These are phyloP conservation scores for Elmis aenea DNA, from an alignment of 2,888 invertebrate species.

Conservation along the genomic window DNA sequence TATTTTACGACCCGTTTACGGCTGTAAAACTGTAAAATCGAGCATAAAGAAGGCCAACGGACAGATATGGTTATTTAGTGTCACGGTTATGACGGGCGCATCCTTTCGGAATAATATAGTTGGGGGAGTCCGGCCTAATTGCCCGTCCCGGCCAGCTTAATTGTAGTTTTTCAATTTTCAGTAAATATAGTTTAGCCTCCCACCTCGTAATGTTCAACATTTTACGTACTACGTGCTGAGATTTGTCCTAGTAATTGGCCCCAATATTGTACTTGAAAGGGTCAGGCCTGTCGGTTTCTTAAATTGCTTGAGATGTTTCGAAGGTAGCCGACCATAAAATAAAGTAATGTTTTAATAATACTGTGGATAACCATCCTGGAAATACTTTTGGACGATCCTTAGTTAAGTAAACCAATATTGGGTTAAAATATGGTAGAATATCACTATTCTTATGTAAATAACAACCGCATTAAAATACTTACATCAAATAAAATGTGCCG, in stretches of 20 bases:
- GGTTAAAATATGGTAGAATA: too few relatives aligned
- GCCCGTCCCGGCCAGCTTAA: conserved; percentile 18
- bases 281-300: too few relatives aligned
- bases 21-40: conserved; percentile 22
- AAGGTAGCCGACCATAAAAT: conserved; percentile 1
- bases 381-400: too few relatives aligned
- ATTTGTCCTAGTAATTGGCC: conserved; percentile 13
- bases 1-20: conserved; percentile 21
- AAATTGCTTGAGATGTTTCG: too few relatives aligned
- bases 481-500: too few relatives aligned
- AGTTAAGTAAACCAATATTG: too few relatives aligned
- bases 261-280: too few relatives aligned
- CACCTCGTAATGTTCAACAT: conserved; percentile 7
- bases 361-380: too few relatives aligned
- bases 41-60: conserved; percentile 20
- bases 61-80: conserved; percentile 30
- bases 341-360: too few relatives aligned
- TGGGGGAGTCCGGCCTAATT: conserved; percentile 6
- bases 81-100: conserved; percentile 27
- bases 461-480: too few relatives aligned
- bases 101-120: conserved; percentile 16
- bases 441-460: too few relatives aligned
- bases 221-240: conserved; percentile 16
- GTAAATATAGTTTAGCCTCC: conserved; percentile 19
- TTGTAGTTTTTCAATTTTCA: conserved; percentile 24